A percentile compares a stretch with the other conserved stretches of the same genome.
Evolutionary conservation across 2,888 invertebrate genomes (phyloP).

Genomic region (Plusia festucae): DNA sequence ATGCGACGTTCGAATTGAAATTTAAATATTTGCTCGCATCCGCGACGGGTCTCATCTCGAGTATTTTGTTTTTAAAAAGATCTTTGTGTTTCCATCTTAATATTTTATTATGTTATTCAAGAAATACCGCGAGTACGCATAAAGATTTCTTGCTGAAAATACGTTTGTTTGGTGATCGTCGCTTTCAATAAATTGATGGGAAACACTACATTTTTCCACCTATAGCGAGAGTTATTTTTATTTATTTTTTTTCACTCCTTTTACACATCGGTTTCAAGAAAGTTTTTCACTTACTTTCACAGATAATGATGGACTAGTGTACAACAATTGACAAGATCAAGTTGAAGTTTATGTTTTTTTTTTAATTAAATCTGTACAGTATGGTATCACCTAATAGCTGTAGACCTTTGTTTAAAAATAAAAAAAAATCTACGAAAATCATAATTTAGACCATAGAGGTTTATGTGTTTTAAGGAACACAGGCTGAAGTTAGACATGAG

Average conservation of each 20-base stretch:
- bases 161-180: slow-evolving; percentile 50
- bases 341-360: too few relatives aligned
- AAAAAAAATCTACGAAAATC: too few relatives aligned
- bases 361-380: too few relatives aligned
- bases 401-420: too few relatives aligned
- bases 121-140: slow-evolving; percentile 56
- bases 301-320: neutral
- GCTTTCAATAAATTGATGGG: slow-evolving; percentile 48
- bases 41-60: slow-evolving; percentile 83
- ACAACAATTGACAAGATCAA: too few relatives aligned
- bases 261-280: neutral
- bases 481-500: slow-evolving; percentile 76
- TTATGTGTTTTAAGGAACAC: slow-evolving; percentile 75
- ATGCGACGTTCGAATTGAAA: slow-evolving; percentile 89
- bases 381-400: too few relatives aligned
- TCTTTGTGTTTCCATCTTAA: slow-evolving; percentile 83
- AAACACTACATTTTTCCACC: slow-evolving; percentile 35
- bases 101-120: slow-evolving; percentile 81
- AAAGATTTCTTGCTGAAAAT: slow-evolving; percentile 37
- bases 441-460: slow-evolving; percentile 57
- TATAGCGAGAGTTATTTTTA: neutral
- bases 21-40: slow-evolving; percentile 88
- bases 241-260: neutral
- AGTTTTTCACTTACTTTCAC: too few relatives aligned
- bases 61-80: slow-evolving; percentile 81